Evolutionary conservation across 2,113 vertebrate species (phyloP), one percentile per base, ranked within the genome.

Genomic region (Trichechus manatus): DNA sequence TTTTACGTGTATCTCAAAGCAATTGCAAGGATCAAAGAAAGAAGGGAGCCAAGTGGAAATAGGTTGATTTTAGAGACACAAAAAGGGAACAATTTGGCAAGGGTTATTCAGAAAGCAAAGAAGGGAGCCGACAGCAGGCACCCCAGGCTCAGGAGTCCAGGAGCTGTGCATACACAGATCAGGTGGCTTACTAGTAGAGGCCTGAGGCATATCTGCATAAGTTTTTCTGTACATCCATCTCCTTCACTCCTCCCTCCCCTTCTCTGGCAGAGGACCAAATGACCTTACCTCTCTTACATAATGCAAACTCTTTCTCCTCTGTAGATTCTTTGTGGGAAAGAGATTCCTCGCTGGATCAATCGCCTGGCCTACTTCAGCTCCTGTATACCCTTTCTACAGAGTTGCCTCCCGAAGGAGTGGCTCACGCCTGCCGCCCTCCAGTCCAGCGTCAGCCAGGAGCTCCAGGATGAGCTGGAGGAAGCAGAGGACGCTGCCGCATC

Each of bases 351-450:
- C 97, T 99, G 99, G 99, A 99, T 99, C 95, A 99, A 99, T 98
- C 99, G 99, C 47, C 99, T 99, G 93, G 99, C 99, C 97, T 99
- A 99, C 99, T 99, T 99, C 99, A 99, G 99, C 98, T 99, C 99
- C 93, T 99, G 99, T 56, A 99, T 99, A 97, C 99, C 99, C 6
- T 99, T 99, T 96, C 99, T 99, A 29, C 99, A 99, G 99, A 99
- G 99, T 98, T 99, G 99, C 97, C 99, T 99, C 98, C 99, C 99
- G 0, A 99, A 99, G 98, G 99, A 99, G 98, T 99, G 99, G 99
- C 99, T 99, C 68, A 99, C 99, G 1, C 99, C 99, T 0, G 99
- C 99, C 7, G 99, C 99, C 86, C 98, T 99, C 97, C 99, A 99
- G 98, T 99, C 99, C 74, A 99, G 99, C 15, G 99, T 99, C 91